Conservation (phyloP, 2,113 vertebrate genomes). For the Hippocampus mohnikei region DNA sequence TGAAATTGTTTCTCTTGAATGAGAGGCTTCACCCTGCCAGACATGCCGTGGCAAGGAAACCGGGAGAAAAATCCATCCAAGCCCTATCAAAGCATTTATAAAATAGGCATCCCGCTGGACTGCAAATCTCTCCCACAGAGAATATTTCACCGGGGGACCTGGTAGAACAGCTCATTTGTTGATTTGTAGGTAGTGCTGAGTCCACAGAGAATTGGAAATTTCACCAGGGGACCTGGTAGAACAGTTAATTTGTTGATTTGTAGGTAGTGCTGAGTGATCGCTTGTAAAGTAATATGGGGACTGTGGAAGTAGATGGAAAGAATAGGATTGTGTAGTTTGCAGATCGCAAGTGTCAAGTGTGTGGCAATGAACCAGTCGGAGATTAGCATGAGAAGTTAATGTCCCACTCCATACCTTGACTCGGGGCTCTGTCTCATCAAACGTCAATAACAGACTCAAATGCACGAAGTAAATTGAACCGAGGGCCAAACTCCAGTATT, state of each 20-base stretch:
- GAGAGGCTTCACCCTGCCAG: constrained; percentile 54
- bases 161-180: constrained; percentile 84
- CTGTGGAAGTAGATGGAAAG: constrained; percentile 31
- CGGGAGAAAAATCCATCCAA: constrained; percentile 48
- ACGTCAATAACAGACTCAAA: not conserved
- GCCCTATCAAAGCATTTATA: constrained; percentile 68
- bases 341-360: not conserved
- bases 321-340: not conserved
- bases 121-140: constrained; percentile 75
- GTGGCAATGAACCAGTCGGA: not conserved
- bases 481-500: not conserved
- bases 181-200: constrained; percentile 75
- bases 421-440: not conserved
- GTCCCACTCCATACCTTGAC: not conserved
- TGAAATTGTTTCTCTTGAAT: constrained; percentile 56
- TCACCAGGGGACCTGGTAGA: constrained; percentile 78
- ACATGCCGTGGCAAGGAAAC: constrained; percentile 51
- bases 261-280: constrained; percentile 74
- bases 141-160: constrained; percentile 74
- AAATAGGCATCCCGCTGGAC: constrained; percentile 69
- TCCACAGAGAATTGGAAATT: constrained; percentile 36
- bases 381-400: not conserved
- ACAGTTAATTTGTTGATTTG: constrained; percentile 81
- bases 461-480: not conserved
- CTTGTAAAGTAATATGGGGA: constrained; percentile 68